A percentile compares a stretch with the other conserved stretches of the same genome.
phyloP scores from a whole-genome alignment of 2,113 vertebrate species.

The Zapornia atra region DNA sequence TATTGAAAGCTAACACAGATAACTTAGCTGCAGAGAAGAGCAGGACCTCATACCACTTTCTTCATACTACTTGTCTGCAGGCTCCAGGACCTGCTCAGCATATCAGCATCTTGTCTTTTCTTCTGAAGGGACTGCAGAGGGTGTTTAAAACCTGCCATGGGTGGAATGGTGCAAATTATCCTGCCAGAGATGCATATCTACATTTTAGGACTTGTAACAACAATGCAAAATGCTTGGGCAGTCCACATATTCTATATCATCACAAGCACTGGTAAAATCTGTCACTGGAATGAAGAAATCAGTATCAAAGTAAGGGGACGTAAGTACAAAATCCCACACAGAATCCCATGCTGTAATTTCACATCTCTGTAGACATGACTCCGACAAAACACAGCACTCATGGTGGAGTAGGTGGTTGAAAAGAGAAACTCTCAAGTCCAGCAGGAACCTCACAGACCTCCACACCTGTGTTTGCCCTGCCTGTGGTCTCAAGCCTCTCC shows the following conservation, averaged over 20 bases:
- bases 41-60: not conserved
- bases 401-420: not conserved
- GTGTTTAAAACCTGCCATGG: not conserved
- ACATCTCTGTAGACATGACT: not conserved
- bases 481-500: rapidly evolving
- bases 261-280: not conserved
- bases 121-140: not conserved
- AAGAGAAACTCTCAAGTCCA: not conserved
- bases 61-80: not conserved
- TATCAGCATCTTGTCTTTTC: not conserved
- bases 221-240: not conserved
- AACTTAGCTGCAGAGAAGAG: not conserved
- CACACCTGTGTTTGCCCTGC: not conserved
- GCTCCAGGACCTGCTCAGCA: not conserved
- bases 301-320: not conserved
- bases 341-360: not conserved
- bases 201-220: not conserved
- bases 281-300: not conserved
- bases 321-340: not conserved
- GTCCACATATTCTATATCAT: not conserved
- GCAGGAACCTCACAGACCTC: not conserved
- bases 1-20: not conserved
- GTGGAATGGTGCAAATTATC: not conserved
- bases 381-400: not conserved
- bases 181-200: not conserved